Evolutionary conservation across 2,797 vertebrate species (phyloP), one percentile per base, ranked within the genome.

Genomic region (Spatula clypeata): DNA sequence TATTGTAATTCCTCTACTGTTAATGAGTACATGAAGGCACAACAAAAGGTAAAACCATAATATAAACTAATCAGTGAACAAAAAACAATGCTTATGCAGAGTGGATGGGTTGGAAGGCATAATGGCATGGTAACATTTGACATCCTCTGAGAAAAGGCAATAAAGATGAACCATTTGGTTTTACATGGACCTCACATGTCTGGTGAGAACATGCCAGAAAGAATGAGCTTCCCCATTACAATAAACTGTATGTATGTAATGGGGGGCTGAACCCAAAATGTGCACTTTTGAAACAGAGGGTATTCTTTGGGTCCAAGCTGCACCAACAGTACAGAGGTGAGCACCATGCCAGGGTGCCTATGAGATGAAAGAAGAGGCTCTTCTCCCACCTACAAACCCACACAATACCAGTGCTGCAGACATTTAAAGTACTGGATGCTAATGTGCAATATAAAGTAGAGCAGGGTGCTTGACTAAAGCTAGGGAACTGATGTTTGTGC

Each of bases 11-110:
- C 38, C 57, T 64, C 32, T 71, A 36, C 36, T 84, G 36, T 29
- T 85, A 65, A 51, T 85, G 79, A 86, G 60, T 45, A 91, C 69
- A 61, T 77, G 60, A 95, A 81, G 51, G 85, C 75, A 88, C 64
- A 83, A 55, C 79, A 83, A 55, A 93, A 20, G 86, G 53, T 40
- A 84, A 86, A 96, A 70, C 6, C 29, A 13, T 49, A 21, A 49
- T 18, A 49, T 24, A 57, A 81, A 69, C 19, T 60, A 60, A 60
- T 13, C 10, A 21, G 23, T 74, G 34, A 60, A 60, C 15, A 80
- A 51, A 51, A 76, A 71, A 75, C 9, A 0, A 36, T 45, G 26
- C 4, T 55, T 49, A 58, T 27, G 34, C 38, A 77, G 32, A 67
- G 36, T 26, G 58, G 24, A 20, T 21, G 47, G 7, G 24, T 23